Conservation (phyloP, 92 coral and sea anemone species). For the Galaxea fascicularis region DNA sequence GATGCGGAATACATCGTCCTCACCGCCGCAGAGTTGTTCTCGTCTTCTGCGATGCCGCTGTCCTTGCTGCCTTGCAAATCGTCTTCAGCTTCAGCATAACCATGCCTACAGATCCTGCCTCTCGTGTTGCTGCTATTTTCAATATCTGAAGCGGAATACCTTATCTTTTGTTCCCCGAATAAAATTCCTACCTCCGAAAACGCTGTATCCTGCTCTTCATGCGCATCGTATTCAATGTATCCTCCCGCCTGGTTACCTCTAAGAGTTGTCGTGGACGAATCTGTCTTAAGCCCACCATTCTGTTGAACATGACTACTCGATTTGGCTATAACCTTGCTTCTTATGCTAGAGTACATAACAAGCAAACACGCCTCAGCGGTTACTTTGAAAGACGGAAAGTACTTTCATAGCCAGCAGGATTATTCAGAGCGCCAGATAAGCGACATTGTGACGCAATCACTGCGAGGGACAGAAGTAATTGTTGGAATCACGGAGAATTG, state of each 20-base stretch:
- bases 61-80: conserved; percentile 36
- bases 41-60: conserved; percentile 50
- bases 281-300: neutral
- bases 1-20: neutral
- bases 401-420: neutral
- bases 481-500: neutral
- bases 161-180: neutral
- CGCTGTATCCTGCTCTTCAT: neutral
- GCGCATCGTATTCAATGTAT: neutral
- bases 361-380: neutral
- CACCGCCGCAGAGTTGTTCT: neutral
- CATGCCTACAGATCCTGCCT: neutral
- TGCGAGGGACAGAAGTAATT: no score
- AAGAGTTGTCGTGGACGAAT: neutral
- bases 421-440: no score
- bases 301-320: conserved; percentile 10
- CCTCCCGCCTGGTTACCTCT: conserved; percentile 8
- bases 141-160: neutral
- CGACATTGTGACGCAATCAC: no score
- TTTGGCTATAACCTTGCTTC: conserved; percentile 17
- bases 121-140: conserved; percentile 13
- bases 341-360: conserved; percentile 19
- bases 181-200: no score
- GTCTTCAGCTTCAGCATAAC: neutral
- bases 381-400: neutral